phyloP scores from a whole-genome alignment of 2,113 vertebrate genomes.

The Bubo bubo region DNA sequence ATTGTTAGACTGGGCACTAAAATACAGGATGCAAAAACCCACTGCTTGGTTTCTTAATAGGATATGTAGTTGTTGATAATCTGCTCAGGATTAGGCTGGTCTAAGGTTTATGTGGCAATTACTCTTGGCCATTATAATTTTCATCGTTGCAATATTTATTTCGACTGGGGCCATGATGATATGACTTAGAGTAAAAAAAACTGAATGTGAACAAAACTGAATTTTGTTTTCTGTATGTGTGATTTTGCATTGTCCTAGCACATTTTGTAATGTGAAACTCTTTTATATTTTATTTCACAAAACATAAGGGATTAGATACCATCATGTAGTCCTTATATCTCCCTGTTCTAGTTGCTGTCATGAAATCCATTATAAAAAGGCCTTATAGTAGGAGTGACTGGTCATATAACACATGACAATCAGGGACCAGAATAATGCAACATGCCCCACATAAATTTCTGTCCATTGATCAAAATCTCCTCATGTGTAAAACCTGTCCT shows the following conservation, averaged over 20 bases:
- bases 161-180: background rate
- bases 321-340: background rate
- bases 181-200: background rate
- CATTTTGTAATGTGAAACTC: background rate
- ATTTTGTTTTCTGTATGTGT: conserved; percentile 36
- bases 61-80: background rate
- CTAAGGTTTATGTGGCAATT: conserved; percentile 24
- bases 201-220: background rate
- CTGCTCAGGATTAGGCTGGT: conserved; percentile 8
- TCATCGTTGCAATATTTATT: conserved; percentile 18
- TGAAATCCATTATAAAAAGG: background rate
- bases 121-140: conserved; percentile 11
- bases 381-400: background rate
- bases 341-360: background rate
- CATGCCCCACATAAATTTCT: background rate
- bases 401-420: background rate
- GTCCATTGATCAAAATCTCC: background rate
- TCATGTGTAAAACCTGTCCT: background rate
- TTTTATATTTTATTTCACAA: background rate
- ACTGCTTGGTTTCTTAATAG: background rate
- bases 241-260: conserved; percentile 28
- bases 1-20: background rate
- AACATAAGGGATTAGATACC: background rate
- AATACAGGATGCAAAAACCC: background rate
- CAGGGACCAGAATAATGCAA: background rate